Conservation (phyloP, 2,888 invertebrate species). For the Busseola fusca region DNA sequence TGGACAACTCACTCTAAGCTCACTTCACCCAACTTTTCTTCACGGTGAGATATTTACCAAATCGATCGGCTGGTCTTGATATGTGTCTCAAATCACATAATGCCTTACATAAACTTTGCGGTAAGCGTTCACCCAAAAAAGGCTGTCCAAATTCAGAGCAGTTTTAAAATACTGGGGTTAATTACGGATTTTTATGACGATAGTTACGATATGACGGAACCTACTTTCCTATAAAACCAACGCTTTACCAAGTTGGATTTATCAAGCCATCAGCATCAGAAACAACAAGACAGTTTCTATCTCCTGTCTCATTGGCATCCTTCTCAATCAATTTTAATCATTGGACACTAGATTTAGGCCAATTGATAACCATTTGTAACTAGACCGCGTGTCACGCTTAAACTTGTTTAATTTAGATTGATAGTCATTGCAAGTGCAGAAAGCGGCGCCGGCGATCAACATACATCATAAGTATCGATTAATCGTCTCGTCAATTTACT, state of each 20-base stretch:
- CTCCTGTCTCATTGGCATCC: conserved; percentile 14
- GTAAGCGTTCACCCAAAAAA: not conserved
- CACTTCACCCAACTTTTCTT: too few relatives aligned
- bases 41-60: too few relatives aligned
- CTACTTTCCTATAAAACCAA: not conserved
- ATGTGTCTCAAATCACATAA: not conserved
- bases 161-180: not conserved
- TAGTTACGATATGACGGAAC: not conserved
- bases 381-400: conserved; percentile 41
- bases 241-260: not conserved
- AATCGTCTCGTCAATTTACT: conserved; percentile 43
- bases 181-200: not conserved
- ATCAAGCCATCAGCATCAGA: conserved; percentile 5
- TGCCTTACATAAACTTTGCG: not conserved
- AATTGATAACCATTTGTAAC: conserved; percentile 54
- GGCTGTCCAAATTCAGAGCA: not conserved
- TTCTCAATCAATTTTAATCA: conserved; percentile 53
- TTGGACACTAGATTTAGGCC: conserved; percentile 51
- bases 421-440: conserved; percentile 56
- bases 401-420: conserved; percentile 56
- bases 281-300: conserved; percentile 11
- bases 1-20: too few relatives aligned
- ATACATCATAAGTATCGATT: conserved; percentile 38
- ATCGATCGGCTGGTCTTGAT: too few relatives aligned
- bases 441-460: conserved; percentile 36